Percentiles rank a stretch among this genome's conserved stretches.
Evolutionary conservation across 92 coral and sea anemone genomes (phyloP).

Genomic region (Zoanthus solanderi): DNA sequence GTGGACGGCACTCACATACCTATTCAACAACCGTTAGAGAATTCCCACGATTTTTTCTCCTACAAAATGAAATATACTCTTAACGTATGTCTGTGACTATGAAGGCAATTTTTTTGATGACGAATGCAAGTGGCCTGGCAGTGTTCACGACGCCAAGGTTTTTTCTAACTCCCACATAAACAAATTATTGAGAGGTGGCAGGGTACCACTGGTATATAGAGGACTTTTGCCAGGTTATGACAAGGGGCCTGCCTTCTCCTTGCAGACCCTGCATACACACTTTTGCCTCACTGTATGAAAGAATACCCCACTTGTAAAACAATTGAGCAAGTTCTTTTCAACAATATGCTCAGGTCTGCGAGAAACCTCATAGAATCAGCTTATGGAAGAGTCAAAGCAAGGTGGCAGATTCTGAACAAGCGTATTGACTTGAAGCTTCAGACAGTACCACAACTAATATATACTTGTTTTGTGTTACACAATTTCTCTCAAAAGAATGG

Average conservation of each 20-base stretch:
- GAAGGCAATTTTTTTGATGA: constrained; percentile 17
- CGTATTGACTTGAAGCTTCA: neutral
- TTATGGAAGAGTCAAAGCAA: constrained; percentile 32
- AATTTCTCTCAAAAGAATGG: neutral
- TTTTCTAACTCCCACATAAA: constrained; percentile 48
- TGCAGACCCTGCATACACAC: constrained; percentile 52
- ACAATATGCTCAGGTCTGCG: constrained; percentile 27
- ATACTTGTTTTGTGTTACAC: neutral
- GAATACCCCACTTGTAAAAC: constrained; percentile 22
- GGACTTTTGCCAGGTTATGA: constrained; percentile 21
- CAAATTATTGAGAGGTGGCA: constrained; percentile 28
- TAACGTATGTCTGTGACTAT: constrained; percentile 51
- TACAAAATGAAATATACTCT: constrained; percentile 54
- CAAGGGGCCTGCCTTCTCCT: constrained; percentile 28
- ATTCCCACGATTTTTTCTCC: constrained; percentile 50
- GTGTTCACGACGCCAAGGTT: constrained; percentile 57
- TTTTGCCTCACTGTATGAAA: constrained; percentile 44
- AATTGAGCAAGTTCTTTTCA: constrained; percentile 16
- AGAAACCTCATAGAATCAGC: constrained; percentile 43
- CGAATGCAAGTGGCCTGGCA: constrained; percentile 47
- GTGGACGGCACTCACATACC: constrained; percentile 39
- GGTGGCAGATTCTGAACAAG: neutral
- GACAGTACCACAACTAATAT: neutral
- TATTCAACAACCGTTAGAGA: constrained; percentile 43
- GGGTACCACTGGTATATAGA: constrained; percentile 10